Base-by-base conservation (phyloP, 2,888 invertebrate genomes). In the Phalera bucephala region DNA sequence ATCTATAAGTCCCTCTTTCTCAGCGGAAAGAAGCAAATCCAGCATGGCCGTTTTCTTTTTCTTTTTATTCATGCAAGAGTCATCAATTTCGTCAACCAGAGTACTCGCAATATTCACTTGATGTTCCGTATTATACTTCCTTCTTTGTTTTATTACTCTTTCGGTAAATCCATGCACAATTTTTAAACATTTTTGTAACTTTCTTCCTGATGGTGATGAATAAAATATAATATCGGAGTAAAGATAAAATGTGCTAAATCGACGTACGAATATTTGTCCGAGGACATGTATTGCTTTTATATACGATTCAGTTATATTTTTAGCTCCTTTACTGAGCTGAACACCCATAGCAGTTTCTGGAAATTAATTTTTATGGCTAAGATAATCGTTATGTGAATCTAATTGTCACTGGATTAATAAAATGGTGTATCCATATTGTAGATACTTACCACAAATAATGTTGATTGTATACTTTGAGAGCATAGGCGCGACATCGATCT, bases 301-400 rank as follows among this genome's bases (percentile, higher is more conserved):
- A 61, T 94, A 94, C 28, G 81, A 80, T 11, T 79, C 79, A 4
- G 91, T 86, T 13, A 49, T 50, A 0, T 52, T 45, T 4, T 71
- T 62, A 7, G 78, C 67, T 39, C 89, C 81, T 21, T 82, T 78
- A 31, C 86, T 80, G 13, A 94, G 73, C 42, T 90, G 85, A 1
- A 91, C 88, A 1, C 95, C 95, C 92, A 95, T 93, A 4, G 95
- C 93, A 8, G 92, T 91, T 80, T 91, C 91, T 90, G 52, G 14
- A 65, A 59, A 31, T 2, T 22, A 10, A 31, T 36, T 9, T 17
- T 11, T 4, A 17, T 17, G 3, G 3, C 3, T 6, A 17, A 4
- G 3, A 17, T 3, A 4, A 4, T 17, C 17, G 17, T 4, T 3
- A 17, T 17, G 3, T 3, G 17, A 6, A 4, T 17, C 17, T 17